Evolutionary conservation across 2,113 vertebrate genomes (phyloP), one percentile per base, ranked within the genome.

Genomic region (Prionailurus bengalensis): DNA sequence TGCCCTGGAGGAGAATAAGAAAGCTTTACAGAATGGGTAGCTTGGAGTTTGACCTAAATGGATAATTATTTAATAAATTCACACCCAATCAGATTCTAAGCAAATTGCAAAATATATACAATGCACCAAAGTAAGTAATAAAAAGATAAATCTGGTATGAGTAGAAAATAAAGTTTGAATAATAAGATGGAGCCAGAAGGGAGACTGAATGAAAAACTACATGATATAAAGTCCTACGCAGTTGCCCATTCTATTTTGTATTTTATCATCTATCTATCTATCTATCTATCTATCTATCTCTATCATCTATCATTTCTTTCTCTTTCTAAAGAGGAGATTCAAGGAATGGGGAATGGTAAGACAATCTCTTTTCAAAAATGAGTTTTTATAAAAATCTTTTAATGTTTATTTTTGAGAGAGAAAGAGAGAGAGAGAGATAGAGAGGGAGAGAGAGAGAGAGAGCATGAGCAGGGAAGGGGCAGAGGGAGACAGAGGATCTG

Each of bases 21-120:
- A 85, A 90, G 14, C 14, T 80, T 97, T 31, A 66, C 19, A 39
- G 65, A 80, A 31, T 86, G 45, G 21, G 3, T 27, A 68, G 39
- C 39, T 76, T 93, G 80, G 29, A 81, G 45, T 21, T 61, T 16
- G 53, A 81, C 65, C 17, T 93, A 85, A 86, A 61, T 74, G 80
- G 80, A 81, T 95, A n/a, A 89, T 79, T 96, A 81, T 61, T 95
- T 86, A 82, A 81, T 87, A 61, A 97, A 51, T 58, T 95, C 12
- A 55, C 55, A 61, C 13, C 55, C 10, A 78, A 15, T 90, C 16
- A 76, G 31, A 71, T 45, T 73, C 27, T 25, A 91, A 91, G 29
- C n/a, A 97, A 91, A 96, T 84, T 94, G 23, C 33, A 65, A 95
- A 94, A 42, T 53, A 53, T 3, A 71, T 58, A 48, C 33, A 86